A percentile compares a stretch with the other conserved stretches of the same genome.
Evolutionary conservation across 2,113 vertebrate species (phyloP).

Genomic region (Mellivora capensis): DNA sequence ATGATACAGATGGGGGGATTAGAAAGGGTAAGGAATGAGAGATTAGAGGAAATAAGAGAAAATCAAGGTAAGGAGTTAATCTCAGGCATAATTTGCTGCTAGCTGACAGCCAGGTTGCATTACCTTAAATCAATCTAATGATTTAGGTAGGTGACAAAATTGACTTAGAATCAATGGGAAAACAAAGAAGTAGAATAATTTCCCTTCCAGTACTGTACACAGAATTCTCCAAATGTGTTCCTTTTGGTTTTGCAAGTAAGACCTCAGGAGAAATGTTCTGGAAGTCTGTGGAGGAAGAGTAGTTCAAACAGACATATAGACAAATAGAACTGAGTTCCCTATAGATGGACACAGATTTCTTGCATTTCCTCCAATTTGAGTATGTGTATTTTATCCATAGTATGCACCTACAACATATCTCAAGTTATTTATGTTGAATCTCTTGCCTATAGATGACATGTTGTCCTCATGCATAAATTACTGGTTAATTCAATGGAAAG

Average conservation of each 20-base stretch:
- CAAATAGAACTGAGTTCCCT: not conserved
- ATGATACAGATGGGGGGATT: not conserved
- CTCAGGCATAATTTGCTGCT: not conserved
- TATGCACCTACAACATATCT: not conserved
- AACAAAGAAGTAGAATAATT: not conserved
- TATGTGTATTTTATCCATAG: not conserved
- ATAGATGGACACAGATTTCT: fast-evolving
- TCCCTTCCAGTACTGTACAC: not conserved
- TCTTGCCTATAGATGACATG: not conserved
- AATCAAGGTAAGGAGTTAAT: not conserved
- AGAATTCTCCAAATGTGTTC: not conserved
- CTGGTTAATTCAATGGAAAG: not conserved
- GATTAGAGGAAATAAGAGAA: not conserved
- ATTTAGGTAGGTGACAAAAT: not conserved
- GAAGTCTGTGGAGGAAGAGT: not conserved
- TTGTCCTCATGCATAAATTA: not conserved
- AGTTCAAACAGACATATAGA: not conserved
- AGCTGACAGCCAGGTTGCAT: not conserved
- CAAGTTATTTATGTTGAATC: not conserved
- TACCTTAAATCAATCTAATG: not conserved
- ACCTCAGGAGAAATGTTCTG: not conserved
- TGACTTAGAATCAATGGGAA: not conserved
- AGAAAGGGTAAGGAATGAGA: not conserved
- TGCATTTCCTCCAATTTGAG: not conserved
- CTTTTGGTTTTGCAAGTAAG: not conserved